Conservation (phyloP, 2,888 invertebrate species). For the Phoronis australis region DNA sequence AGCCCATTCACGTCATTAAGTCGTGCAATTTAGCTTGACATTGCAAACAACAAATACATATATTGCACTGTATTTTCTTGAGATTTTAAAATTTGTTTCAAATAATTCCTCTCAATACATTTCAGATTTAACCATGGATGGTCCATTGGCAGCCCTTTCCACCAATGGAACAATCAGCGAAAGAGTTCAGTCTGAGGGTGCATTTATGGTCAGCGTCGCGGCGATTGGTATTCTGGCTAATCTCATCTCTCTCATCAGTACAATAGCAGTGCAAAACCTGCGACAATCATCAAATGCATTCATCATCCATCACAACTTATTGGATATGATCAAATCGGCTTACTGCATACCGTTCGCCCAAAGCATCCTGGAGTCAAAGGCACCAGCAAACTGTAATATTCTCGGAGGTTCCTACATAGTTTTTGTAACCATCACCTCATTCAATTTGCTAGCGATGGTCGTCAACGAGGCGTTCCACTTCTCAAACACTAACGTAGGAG, state of each 20-base stretch:
- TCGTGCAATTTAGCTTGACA: too few relatives aligned
- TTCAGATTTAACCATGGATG: too few relatives aligned
- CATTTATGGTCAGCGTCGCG: conserved; percentile 31
- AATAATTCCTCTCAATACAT: too few relatives aligned
- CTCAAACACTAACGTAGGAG: conserved; percentile 20
- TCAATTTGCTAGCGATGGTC: conserved; percentile 69
- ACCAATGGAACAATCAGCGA: too few relatives aligned
- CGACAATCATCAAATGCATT: conserved; percentile 42
- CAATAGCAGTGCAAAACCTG: conserved; percentile 26
- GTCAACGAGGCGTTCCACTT: conserved; percentile 48
- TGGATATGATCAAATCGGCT: conserved; percentile 42
- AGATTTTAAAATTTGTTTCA: too few relatives aligned
- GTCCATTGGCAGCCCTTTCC: too few relatives aligned
- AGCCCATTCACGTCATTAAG: too few relatives aligned
- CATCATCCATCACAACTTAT: conserved; percentile 43
- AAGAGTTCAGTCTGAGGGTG: too few relatives aligned
- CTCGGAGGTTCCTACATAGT: conserved; percentile 83
- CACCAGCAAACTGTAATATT: conserved; percentile 62
- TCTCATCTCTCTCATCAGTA: conserved; percentile 24
- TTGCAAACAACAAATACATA: too few relatives aligned
- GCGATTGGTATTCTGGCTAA: conserved; percentile 36
- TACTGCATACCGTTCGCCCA: conserved; percentile 45
- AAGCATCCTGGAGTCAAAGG: conserved; percentile 25
- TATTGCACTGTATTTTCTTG: too few relatives aligned
- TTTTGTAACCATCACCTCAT: conserved; percentile 81